A percentile compares a stretch with the other conserved stretches of the same genome.
These are phyloP conservation scores for Zosterops japonicus DNA, from an alignment of 2,113 vertebrate species.

Conservation along the genomic window DNA sequence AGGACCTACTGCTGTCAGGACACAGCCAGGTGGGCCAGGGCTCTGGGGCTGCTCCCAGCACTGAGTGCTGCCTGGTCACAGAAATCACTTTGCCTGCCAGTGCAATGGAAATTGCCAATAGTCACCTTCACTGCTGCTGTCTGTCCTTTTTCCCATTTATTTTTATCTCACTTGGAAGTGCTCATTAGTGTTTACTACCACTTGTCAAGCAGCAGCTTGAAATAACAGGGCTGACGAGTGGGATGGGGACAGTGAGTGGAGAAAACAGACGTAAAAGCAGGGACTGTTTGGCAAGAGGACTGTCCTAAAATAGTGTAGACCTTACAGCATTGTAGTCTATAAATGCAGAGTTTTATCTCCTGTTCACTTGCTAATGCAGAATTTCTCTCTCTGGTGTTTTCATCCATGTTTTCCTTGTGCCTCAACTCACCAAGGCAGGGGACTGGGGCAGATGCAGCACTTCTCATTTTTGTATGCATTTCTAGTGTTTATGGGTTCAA, in stretches of 20 bases:
- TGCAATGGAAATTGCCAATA: background rate
- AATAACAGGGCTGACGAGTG: background rate
- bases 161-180: conserved; percentile 12
- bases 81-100: background rate
- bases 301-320: background rate
- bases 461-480: background rate
- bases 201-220: background rate
- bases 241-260: background rate
- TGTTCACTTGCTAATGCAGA: background rate
- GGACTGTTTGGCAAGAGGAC: background rate
- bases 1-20: background rate
- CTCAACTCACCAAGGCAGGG: background rate
- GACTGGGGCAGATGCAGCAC: background rate
- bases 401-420: fast-evolving
- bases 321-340: background rate
- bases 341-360: background rate
- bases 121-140: background rate
- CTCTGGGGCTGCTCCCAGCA: background rate
- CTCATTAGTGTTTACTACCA: background rate
- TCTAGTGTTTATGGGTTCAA: background rate
- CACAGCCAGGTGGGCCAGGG: background rate
- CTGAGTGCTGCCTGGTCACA: background rate
- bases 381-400: background rate
- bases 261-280: background rate
- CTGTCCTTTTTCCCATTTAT: background rate